Evolutionary conservation across 2,888 invertebrate genomes (phyloP).

Genomic region (Leucophenga maculata): DNA sequence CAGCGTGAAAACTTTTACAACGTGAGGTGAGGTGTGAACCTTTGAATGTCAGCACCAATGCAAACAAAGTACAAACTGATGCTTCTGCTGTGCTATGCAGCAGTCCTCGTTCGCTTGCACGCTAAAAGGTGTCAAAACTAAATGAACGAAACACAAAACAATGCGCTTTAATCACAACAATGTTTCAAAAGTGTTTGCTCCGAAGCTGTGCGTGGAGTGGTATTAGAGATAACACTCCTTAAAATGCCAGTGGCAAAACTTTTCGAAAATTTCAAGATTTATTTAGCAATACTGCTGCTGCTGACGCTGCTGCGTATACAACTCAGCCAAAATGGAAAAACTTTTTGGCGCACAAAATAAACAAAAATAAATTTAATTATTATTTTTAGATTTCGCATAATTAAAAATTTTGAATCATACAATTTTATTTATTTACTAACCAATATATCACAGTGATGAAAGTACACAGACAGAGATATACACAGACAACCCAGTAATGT

Average conservation of each 20-base stretch:
- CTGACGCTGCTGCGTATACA: background rate
- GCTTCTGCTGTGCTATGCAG: background rate
- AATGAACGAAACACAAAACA: background rate
- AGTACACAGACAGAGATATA: no score
- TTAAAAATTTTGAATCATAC: no score
- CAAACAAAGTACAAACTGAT: conserved; percentile 5
- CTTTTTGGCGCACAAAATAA: background rate
- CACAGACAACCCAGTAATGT: no score
- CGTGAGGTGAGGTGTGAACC: conserved; percentile 33
- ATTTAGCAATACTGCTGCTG: background rate
- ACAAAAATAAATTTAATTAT: background rate
- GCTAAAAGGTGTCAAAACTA: conserved; percentile 23
- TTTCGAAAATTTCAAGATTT: conserved; percentile 9
- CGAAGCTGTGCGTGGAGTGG: no score
- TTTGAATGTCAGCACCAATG: conserved; percentile 28
- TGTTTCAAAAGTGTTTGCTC: conserved; percentile 3
- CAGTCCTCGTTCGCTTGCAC: background rate
- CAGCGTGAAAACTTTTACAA: conserved; percentile 48
- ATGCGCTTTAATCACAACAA: conserved; percentile 25
- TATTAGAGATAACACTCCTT: background rate
- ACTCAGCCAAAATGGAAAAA: background rate
- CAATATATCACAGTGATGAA: no score
- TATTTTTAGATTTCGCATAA: no score
- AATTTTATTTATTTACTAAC: no score
- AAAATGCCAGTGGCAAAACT: conserved; percentile 16